Base-by-base conservation (phyloP, 2,888 invertebrate genomes). In the Ophraella communa region DNA sequence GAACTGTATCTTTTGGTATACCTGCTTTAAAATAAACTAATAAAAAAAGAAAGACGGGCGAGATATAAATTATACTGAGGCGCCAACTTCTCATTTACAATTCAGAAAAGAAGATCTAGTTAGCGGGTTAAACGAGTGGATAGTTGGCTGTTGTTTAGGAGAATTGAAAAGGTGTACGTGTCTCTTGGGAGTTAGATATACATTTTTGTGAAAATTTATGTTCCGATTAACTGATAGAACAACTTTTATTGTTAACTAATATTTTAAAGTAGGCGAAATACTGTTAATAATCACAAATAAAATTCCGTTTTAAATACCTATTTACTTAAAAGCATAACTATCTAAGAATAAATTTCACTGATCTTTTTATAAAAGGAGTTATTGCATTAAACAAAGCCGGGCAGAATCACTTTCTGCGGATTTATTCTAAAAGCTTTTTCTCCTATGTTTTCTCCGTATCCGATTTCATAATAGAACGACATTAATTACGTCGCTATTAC, bases 61-160 rank as follows among this genome's bases (percentile, higher is more conserved):
- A 68, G 71, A 69, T 75, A 77, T 75, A 77, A 76, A 76, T 76
- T 77, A 74, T 73, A 71, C 66, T 62, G 65, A 77, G 77, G 77
- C 77, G 77, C 77, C 77, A 75, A 68, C 64, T 64, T 67, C 75
- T 76, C 75, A 77, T 76, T 77, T 75, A 66, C 62, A 67, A 76
- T 76, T 75, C 76, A 75, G 70, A 73, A 66, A 59, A 68, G 64
- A 59, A 67, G 68, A 70, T 67, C 69, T 70, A 68, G 68, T 72
- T 72, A 73, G 64, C 71, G 60, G 69, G 66, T 66, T 65, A 64
- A 69, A 67, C 71, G 66, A 69, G 45, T 66, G 62, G 55, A 52
- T 52, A 44, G 42, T 44, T 44, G 52, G 52, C 45, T 14, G 70
- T 71, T 65, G 71, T 72, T 74, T 65, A 67, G 69, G 66, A 68